Conservation (phyloP, 2,888 invertebrate genomes). For the Sturmia bella region DNA sequence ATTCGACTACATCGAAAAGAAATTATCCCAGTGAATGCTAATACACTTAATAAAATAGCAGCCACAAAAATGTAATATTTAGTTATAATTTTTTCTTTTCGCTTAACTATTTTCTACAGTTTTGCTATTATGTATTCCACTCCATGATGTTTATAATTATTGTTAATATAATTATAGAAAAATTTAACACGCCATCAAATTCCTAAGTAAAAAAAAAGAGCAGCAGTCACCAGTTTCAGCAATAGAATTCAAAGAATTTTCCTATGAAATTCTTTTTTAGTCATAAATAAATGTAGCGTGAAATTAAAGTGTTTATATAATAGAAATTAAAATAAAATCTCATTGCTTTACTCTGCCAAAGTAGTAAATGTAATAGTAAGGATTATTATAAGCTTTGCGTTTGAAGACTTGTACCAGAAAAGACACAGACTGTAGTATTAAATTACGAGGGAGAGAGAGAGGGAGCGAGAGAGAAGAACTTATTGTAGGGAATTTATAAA, state of each 20-base stretch:
- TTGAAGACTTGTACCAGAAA: not conserved
- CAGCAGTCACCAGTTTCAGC: constrained; percentile 13
- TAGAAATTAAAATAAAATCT: constrained; percentile 52
- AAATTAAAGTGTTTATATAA: constrained; percentile 73
- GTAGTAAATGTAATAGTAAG: constrained; percentile 33
- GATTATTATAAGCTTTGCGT: constrained; percentile 48
- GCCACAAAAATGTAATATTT: constrained; percentile 6
- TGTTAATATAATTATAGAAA: constrained; percentile 55
- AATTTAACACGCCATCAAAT: constrained; percentile 65
- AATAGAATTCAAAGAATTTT: constrained; percentile 58
- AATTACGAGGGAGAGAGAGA: not conserved
- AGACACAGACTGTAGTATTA: not conserved
- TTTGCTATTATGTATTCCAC: constrained; percentile 7
- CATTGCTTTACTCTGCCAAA: constrained; percentile 3
- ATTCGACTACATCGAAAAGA: constrained; percentile 12
- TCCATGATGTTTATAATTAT: constrained; percentile 41
- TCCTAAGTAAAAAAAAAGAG: constrained; percentile 22
- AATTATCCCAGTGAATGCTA: constrained; percentile 30
- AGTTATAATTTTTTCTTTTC: constrained; percentile 40
- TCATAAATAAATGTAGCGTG: constrained; percentile 75
- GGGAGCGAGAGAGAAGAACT: constrained; percentile 13
- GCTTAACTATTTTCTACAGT: constrained; percentile 25
- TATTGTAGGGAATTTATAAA: constrained; percentile 42
- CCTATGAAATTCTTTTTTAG: constrained; percentile 49
- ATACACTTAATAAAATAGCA: constrained; percentile 13